phyloP scores from a whole-genome alignment of 2,888 invertebrate genomes.

The Acleris laterana region DNA sequence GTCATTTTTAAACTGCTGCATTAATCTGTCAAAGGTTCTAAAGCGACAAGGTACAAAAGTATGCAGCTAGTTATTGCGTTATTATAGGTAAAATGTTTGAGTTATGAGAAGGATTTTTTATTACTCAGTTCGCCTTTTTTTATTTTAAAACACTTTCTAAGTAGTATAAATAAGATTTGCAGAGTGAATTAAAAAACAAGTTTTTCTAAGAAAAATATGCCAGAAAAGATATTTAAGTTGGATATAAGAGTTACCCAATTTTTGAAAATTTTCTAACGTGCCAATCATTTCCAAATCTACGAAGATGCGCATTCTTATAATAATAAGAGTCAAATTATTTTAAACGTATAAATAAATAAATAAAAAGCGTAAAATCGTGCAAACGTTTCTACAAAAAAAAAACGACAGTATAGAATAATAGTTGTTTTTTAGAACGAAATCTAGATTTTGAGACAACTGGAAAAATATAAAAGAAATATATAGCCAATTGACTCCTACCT shows the following conservation, averaged over 20 bases:
- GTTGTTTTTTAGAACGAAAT: not conserved
- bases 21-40: too few species aligned
- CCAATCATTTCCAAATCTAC: slow-evolving; percentile 39
- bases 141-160: too few species aligned
- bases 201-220: too few species aligned
- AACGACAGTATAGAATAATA: slow-evolving; percentile 10
- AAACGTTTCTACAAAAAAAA: slow-evolving; percentile 44
- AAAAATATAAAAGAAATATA: not conserved
- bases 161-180: too few species aligned
- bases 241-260: not conserved
- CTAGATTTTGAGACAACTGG: not conserved
- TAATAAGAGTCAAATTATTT: slow-evolving; percentile 31
- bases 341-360: slow-evolving; percentile 32
- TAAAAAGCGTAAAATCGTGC: slow-evolving; percentile 53
- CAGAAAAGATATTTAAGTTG: too few species aligned
- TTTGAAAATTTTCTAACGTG: not conserved
- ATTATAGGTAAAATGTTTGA: too few species aligned
- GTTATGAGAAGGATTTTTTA: too few species aligned
- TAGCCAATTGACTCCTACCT: not conserved
- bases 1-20: too few species aligned
- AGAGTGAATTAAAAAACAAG: too few species aligned
- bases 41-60: too few species aligned
- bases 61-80: too few species aligned
- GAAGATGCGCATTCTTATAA: slow-evolving; percentile 44
- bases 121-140: too few species aligned